Conservation (phyloP, 2,888 invertebrate species). For the Tipula vernalis region DNA sequence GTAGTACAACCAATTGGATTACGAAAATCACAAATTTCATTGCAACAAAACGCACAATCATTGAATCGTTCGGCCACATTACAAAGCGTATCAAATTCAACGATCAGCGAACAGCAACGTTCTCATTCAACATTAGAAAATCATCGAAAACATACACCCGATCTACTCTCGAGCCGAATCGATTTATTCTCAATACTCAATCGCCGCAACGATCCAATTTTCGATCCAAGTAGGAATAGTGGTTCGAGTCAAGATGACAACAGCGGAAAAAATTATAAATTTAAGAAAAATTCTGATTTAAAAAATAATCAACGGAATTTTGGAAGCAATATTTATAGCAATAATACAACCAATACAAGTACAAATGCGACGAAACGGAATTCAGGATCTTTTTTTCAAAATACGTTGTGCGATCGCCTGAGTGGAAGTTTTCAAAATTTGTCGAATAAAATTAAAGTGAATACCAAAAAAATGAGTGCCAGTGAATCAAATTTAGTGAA, state of each 20-base stretch:
- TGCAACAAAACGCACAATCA: not conserved
- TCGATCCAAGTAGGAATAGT: not conserved
- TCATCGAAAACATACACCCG: not conserved
- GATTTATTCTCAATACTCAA: not conserved
- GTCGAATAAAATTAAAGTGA: not conserved
- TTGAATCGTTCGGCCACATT: not conserved
- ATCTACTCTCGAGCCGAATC: not conserved
- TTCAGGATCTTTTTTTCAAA: not conserved
- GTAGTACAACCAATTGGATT: not conserved
- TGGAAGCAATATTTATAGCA: not conserved
- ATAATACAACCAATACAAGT: not conserved
- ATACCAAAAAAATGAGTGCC: slow-evolving; percentile 5
- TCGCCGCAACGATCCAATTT: not conserved
- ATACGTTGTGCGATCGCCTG: slow-evolving; percentile 12
- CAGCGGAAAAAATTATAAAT: not conserved
- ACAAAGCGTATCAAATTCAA: not conserved
- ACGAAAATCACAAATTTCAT: not conserved
- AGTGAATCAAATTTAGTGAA: slow-evolving; percentile 7
- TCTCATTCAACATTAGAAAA: not conserved
- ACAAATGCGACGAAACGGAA: not conserved
- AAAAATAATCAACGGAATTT: not conserved
- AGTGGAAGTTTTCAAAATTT: slow-evolving; percentile 14
- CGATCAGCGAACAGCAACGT: not conserved
- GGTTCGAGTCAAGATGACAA: not conserved
- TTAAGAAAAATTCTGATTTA: not conserved